phyloP scores from a whole-genome alignment of 30 jellyfish, hydroid and myxozoan genomes.

The Aurelia sp. region DNA sequence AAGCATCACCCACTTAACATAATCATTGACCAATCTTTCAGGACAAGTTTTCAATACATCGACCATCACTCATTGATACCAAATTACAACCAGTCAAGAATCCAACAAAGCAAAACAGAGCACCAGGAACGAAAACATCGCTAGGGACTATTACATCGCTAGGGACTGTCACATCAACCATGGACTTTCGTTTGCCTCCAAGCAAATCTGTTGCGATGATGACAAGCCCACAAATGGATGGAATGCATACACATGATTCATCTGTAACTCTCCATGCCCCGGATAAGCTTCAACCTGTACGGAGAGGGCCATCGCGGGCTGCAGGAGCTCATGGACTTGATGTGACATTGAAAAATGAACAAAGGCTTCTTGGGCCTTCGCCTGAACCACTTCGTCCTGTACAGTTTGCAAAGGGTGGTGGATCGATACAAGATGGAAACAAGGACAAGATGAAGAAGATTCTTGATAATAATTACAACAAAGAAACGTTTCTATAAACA shows the following conservation, averaged over 20 bases:
- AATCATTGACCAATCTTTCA: background rate
- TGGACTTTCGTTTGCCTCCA: slow-evolving; percentile 53
- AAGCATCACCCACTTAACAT: no score
- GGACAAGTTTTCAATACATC: slow-evolving; percentile 44
- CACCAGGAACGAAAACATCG: slow-evolving; percentile 21
- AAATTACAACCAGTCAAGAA: slow-evolving; percentile 66
- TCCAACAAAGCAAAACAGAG: slow-evolving; percentile 21
- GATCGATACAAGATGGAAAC: slow-evolving; percentile 14
- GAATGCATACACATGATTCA: slow-evolving; percentile 32
- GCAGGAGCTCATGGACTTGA: slow-evolving; percentile 53
- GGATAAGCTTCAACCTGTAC: slow-evolving; percentile 71
- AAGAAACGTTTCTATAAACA: slow-evolving; percentile 60
- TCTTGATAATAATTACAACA: slow-evolving; percentile 19
- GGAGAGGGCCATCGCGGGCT: slow-evolving; percentile 70
- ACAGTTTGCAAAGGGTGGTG: slow-evolving; percentile 32
- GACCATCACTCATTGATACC: slow-evolving; percentile 68
- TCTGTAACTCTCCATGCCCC: slow-evolving; percentile 52
- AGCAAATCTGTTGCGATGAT: slow-evolving; percentile 38
- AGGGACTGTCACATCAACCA: slow-evolving; percentile 16
- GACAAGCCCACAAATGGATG: slow-evolving; percentile 14
- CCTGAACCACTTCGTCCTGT: slow-evolving; percentile 76
- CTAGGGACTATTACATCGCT: background rate
- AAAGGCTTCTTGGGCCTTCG: slow-evolving; percentile 46
- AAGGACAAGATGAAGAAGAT: slow-evolving; percentile 44
- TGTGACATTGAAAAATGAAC: slow-evolving; percentile 26